phyloP scores from a whole-genome alignment of 2,797 vertebrate species.

The Periparus ater region DNA sequence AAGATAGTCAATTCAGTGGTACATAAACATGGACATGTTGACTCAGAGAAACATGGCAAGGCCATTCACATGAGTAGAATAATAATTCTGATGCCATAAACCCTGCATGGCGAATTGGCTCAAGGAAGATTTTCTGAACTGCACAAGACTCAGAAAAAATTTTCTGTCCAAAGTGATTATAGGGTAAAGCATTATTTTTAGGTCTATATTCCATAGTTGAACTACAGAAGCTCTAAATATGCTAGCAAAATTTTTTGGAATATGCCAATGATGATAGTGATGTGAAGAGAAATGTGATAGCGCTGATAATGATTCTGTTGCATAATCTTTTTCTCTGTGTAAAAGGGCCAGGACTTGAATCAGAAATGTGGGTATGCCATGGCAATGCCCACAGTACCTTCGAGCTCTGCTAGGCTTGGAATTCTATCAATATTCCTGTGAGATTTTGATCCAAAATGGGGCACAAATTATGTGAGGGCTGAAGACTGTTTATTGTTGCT shows the following conservation, averaged over 20 bases:
- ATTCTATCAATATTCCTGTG: background rate
- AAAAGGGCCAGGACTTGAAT: background rate
- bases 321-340: background rate
- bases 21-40: conserved; percentile 10
- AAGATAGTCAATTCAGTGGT: background rate
- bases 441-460: conserved; percentile 6
- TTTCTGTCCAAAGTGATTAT: background rate
- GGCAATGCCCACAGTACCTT: background rate
- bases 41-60: background rate
- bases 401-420: background rate
- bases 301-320: background rate
- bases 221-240: background rate
- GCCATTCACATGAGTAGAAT: background rate
- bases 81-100: background rate
- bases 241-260: background rate
- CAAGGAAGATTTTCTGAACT: background rate
- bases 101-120: background rate
- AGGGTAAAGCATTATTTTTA: background rate
- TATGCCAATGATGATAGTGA: background rate
- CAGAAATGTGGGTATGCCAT: background rate
- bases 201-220: background rate
- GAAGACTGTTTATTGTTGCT: conserved; percentile 16
- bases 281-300: background rate
- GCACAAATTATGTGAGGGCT: background rate
- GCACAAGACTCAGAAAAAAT: background rate